Conservation (phyloP, 2,888 invertebrate species). For the Antheraea yamamai region DNA sequence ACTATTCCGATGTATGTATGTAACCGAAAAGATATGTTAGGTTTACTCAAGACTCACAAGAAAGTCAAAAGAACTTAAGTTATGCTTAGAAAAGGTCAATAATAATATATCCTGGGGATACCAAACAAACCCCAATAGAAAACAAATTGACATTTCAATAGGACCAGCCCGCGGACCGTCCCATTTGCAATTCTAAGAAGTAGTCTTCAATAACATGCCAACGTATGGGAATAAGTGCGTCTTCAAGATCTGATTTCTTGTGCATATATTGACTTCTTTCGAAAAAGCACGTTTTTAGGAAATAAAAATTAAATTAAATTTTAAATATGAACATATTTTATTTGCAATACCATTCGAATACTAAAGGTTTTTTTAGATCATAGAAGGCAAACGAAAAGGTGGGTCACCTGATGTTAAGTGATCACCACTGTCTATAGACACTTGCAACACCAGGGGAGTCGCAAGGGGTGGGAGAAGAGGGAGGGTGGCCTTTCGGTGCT, state of each 20-base stretch:
- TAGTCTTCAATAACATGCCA: slow-evolving; percentile 73
- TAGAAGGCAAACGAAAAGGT: no score
- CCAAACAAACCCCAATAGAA: slow-evolving; percentile 67
- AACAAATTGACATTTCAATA: slow-evolving; percentile 81
- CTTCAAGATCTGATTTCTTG: slow-evolving; percentile 71
- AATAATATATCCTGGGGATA: slow-evolving; percentile 39
- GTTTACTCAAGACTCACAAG: slow-evolving; percentile 2
- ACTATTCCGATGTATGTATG: no score
- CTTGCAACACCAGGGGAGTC: no score
- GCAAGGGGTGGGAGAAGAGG: no score
- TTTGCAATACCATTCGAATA: no score
- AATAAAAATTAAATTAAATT: background rate
- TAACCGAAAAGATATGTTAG: background rate
- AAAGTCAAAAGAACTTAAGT: slow-evolving; percentile 8
- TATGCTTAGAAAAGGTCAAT: slow-evolving; percentile 49
- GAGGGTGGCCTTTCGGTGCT: no score
- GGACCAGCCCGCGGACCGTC: slow-evolving; percentile 63
- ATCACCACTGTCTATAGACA: no score
- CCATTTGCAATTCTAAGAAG: slow-evolving; percentile 80
- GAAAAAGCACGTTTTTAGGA: background rate
- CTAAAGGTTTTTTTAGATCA: no score
- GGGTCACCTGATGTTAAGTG: no score
- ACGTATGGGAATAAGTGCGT: slow-evolving; percentile 73
- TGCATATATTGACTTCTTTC: slow-evolving; percentile 11
- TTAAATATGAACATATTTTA: no score